Percentiles rank a stretch among this genome's conserved stretches.
Conservation (phyloP, 2,888 invertebrate species). For the Perizoma flavofasciatum region DNA sequence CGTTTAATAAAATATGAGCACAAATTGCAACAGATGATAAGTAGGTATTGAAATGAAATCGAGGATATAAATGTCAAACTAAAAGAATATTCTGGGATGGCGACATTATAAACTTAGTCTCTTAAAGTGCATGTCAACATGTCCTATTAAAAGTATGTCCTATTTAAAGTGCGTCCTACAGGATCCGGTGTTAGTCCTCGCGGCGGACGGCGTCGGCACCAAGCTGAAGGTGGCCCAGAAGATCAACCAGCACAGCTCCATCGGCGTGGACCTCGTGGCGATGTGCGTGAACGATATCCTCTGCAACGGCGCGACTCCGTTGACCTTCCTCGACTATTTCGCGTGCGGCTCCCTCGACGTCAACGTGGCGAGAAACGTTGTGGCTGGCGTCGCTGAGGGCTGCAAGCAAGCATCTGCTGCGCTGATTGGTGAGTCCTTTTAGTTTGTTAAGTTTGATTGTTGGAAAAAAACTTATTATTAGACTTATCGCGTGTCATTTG, state of each 20-base stretch:
- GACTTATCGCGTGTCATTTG: constrained; percentile 93
- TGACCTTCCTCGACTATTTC: constrained; percentile 98
- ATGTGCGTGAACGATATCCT: constrained; percentile 99
- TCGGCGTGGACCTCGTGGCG: constrained; percentile 98
- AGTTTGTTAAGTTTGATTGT: too few relatives aligned
- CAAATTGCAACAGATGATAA: too few relatives aligned
- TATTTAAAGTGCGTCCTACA: constrained; percentile 36
- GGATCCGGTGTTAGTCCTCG: constrained; percentile 95
- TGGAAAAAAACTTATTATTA: too few relatives aligned
- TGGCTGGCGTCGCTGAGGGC: constrained; percentile 93
- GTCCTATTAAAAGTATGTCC: too few relatives aligned
- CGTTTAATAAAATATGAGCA: too few relatives aligned
- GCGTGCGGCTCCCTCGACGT: constrained; percentile 93
- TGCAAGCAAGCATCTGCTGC: constrained; percentile 93
- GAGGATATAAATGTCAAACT: too few relatives aligned
- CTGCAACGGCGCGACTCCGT: constrained; percentile 96
- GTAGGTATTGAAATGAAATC: too few relatives aligned
- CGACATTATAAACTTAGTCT: too few relatives aligned
- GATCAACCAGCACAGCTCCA: constrained; percentile 88
- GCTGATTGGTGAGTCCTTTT: constrained; percentile 87
- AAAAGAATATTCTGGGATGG: too few relatives aligned
- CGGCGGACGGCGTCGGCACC: constrained; percentile 99
- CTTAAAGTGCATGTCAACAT: too few relatives aligned
- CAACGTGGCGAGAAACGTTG: constrained; percentile 86
- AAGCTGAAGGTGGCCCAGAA: constrained; percentile 96